Percentiles rank a stretch among this genome's conserved stretches.
Evolutionary conservation across 2,888 invertebrate genomes (phyloP).

Genomic region (Tetranychus truncatus): DNA sequence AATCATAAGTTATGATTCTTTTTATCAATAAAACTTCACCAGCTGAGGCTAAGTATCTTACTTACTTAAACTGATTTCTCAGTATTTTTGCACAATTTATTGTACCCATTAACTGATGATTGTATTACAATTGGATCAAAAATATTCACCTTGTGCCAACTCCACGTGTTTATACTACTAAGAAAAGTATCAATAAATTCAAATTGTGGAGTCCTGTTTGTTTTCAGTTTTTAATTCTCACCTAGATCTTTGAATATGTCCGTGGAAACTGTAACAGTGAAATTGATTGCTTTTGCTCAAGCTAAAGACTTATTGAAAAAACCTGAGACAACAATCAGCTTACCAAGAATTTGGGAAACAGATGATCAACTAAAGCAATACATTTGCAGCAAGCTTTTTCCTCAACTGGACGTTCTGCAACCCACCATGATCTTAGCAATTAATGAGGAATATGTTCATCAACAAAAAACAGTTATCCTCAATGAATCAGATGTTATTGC

Average conservation of each 20-base stretch:
- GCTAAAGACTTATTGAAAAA: background rate
- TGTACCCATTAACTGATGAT: no score
- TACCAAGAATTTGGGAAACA: background rate
- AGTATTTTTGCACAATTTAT: no score
- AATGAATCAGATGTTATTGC: conserved; percentile 1
- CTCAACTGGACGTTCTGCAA: background rate
- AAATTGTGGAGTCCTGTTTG: no score
- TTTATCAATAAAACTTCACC: no score
- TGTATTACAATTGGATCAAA: no score
- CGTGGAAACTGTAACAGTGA: background rate
- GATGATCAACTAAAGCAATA: background rate
- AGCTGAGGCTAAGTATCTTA: no score
- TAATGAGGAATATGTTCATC: conserved; percentile 9
- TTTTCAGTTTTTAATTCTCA: no score
- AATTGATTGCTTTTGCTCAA: background rate
- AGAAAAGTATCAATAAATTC: no score
- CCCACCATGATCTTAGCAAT: background rate
- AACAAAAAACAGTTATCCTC: background rate
- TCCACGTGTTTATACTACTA: no score
- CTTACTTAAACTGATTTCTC: no score
- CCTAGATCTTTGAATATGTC: background rate
- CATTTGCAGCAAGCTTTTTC: background rate
- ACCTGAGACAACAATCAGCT: background rate
- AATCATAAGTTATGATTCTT: no score
- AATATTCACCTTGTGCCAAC: no score